Evolutionary conservation across 2,113 vertebrate genomes (phyloP), one percentile per base, ranked within the genome.

Genomic region (Otocyon megalotis): DNA sequence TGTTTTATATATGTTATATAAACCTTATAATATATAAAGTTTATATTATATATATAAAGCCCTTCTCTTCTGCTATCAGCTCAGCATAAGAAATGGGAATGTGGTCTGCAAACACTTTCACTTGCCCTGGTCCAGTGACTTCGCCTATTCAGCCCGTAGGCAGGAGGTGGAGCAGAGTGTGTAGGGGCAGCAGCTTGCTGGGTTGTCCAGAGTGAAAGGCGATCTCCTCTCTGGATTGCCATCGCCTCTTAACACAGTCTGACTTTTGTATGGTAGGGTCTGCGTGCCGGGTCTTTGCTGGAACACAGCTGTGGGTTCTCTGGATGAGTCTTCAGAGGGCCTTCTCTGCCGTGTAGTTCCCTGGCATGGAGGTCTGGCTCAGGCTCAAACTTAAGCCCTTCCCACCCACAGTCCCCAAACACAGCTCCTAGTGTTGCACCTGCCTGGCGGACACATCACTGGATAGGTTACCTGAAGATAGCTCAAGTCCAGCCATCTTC

Each of bases 251-350:
- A 54, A 22, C 54, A 15, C 14, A 65, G 67, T 48, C n/a, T 74
- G 90, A 62, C 13, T 5, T n/a, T 14, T 4, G 8, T 11, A 4
- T 15, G 20, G 14, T 48, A 28, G 43, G 35, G 28, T 5, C 32
- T 4, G 0, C 0, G 2, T 3, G 19, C 30, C 5, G 2, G 2
- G 3, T n/a, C 43, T 88, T 54, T 81, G 50, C 12, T 20, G 77
- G 0, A 58, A 74, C 89, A 6, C 22, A 0, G 54, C 50, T 12
- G 11, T 60, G 65, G 3, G 7, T 26, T 85, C 74, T 50, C 16
- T 54, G 35, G 11, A 24, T 0, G 7, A 30, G 1, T 22, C 17
- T 58, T 37, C 16, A 65, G 56, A 53, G 14, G 8, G 1, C 10
- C 56, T 67, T 79, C 32, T 80, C 63, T 65, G 2, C 28, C 9